Base-by-base conservation (phyloP, 2,888 invertebrate genomes). In the Drosophila nigricruria region DNA sequence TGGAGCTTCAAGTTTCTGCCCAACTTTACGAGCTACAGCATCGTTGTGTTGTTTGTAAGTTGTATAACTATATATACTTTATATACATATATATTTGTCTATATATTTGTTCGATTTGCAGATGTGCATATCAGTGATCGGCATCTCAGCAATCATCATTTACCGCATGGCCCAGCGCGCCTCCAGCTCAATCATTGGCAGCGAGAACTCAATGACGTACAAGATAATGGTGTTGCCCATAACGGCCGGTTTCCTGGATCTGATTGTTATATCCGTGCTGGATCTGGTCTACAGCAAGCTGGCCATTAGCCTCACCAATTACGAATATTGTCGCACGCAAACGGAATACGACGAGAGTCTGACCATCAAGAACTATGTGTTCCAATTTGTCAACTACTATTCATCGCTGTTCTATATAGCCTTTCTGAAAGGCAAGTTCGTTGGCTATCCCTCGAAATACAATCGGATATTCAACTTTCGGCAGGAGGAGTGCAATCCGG, bases 371-470 rank as follows among this genome's bases (percentile, higher is more conserved):
- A 96, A 97, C 90, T 97, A 97, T 92, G 93, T 97, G 77, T 96
- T 97, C 79, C 97, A 97, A 93, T 97, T 97, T 92, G 96, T 97
- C 81, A 98, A 98, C 93, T 97, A 96, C 92, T 98, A 97, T 92
- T 96, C 97, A 3, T 97, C 96, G 25, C 95, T 97, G 73, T 96
- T 97, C 93, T 98, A 97, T 91, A 96, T 97, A 71, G 96, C 96
- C 16, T 96, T 96, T 89, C 92, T 96, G 63, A 96, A 96, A 90
- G 96, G 95, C 36, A 96, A 97, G 91, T 96, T 97, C 89, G 95
- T 96, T 32, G 97, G 97, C 1, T 95, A 96, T 92, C 97, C 97
- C 1, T 94, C 95, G 12, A 95, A 96, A 77, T 97, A 97, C 89
- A 96, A 96, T 88, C 94, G 95, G 58, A 94, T 97, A 56, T 95